Conservation (phyloP, 64 coral and sea anemone genomes). For the Porites australiensis region DNA sequence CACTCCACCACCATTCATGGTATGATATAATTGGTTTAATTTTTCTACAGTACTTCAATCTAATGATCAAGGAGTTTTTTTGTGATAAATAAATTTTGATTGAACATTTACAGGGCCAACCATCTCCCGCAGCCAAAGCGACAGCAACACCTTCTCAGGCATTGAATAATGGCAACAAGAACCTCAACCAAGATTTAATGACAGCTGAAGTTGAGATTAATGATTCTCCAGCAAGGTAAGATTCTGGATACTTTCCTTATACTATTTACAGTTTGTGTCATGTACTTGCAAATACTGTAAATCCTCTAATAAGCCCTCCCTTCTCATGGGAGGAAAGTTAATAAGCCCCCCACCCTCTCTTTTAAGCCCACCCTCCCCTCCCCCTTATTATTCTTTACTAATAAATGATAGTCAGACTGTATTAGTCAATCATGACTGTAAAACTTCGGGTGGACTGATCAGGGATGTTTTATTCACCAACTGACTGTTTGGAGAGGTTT, state of each 20-base stretch:
- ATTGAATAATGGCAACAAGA: constrained; percentile 10
- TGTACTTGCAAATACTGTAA: neutral
- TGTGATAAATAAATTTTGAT: too few relatives aligned
- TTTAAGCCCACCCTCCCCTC: too few relatives aligned
- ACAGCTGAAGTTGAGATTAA: constrained; percentile 96
- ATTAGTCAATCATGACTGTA: too few relatives aligned
- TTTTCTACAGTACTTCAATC: too few relatives aligned
- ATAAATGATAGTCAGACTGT: too few relatives aligned
- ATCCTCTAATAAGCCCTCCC: neutral
- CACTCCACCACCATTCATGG: constrained; percentile 65
- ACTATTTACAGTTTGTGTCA: neutral
- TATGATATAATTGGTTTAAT: neutral
- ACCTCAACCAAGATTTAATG: constrained; percentile 43
- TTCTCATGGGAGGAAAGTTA: too few relatives aligned
- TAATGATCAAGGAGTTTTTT: too few relatives aligned
- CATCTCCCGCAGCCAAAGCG: constrained; percentile 32
- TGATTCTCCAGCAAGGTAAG: constrained; percentile 89
- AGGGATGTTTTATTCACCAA: too few relatives aligned
- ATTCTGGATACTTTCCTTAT: neutral
- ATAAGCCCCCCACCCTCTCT: too few relatives aligned
- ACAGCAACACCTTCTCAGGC: constrained; percentile 5
- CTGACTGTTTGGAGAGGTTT: too few relatives aligned
- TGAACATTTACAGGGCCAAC: neutral
- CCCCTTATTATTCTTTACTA: too few relatives aligned
- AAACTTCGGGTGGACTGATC: too few relatives aligned